phyloP scores from a whole-genome alignment of 2,797 vertebrate genomes.

The Forpus xanthops region DNA sequence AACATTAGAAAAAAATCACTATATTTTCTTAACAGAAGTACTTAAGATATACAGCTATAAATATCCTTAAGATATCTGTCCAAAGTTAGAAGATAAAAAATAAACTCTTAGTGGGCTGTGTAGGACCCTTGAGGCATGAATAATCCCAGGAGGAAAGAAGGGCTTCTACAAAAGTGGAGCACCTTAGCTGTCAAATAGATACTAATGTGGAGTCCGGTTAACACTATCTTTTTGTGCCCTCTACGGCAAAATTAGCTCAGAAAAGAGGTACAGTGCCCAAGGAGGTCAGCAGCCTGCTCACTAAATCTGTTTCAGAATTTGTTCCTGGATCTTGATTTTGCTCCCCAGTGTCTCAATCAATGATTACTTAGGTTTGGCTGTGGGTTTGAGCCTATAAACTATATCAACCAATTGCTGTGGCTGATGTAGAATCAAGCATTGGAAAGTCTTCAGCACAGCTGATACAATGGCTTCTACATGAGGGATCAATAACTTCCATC shows the following conservation, averaged over 20 bases:
- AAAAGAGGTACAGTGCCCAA: background rate
- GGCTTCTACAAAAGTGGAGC: background rate
- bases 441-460: constrained; percentile 1
- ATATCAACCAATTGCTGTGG: background rate
- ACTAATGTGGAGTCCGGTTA: background rate
- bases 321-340: background rate
- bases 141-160: background rate
- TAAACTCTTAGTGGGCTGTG: background rate
- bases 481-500: constrained; percentile 81
- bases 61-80: background rate
- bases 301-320: background rate
- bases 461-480: constrained; percentile 24
- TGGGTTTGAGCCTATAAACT: background rate
- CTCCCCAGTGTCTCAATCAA: background rate
- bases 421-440: background rate
- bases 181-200: background rate
- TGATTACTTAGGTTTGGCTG: background rate
- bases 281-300: background rate
- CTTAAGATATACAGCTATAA: background rate
- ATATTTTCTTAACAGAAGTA: background rate
- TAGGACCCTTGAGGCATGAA: background rate
- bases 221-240: background rate
- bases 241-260: background rate
- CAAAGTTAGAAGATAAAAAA: background rate
- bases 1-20: background rate